Percentiles rank a stretch among this genome's conserved stretches.
These are phyloP conservation scores for Rhopalosiphum nymphaeae DNA, from an alignment of 2,888 invertebrate genomes.

Conservation along the genomic window DNA sequence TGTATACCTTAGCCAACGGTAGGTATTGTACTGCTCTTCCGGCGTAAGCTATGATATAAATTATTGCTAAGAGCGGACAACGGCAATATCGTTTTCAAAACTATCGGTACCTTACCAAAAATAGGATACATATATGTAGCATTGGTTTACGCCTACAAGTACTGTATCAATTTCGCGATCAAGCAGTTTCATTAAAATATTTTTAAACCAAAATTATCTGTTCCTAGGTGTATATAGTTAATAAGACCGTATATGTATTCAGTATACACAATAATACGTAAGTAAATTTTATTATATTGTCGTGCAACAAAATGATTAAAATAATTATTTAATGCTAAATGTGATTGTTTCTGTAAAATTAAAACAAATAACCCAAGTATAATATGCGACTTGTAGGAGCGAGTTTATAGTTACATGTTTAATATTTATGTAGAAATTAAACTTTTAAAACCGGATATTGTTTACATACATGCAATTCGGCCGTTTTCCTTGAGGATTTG, in stretches of 20 bases:
- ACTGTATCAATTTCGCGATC: neutral
- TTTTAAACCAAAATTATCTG: neutral
- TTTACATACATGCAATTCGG: neutral
- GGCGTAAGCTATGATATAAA: constrained; percentile 11
- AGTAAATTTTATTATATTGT: neutral
- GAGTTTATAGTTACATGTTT: neutral
- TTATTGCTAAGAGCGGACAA: neutral
- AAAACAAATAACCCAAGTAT: neutral
- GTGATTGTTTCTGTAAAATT: neutral
- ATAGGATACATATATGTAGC: neutral
- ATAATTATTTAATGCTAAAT: neutral
- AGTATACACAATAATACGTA: neutral
- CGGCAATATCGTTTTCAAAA: constrained; percentile 12
- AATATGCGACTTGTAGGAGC: neutral
- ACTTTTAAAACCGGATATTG: neutral
- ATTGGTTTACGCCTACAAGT: neutral
- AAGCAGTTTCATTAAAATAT: neutral
- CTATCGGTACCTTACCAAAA: constrained; percentile 5
- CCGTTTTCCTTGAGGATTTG: neutral
- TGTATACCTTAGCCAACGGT: neutral
- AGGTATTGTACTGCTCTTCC: neutral
- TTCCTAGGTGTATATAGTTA: neutral
- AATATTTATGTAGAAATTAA: neutral
- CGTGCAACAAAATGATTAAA: neutral
- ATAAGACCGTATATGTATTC: neutral